phyloP scores from a whole-genome alignment of 2,113 vertebrate species.

The Larimichthys polyactis region DNA sequence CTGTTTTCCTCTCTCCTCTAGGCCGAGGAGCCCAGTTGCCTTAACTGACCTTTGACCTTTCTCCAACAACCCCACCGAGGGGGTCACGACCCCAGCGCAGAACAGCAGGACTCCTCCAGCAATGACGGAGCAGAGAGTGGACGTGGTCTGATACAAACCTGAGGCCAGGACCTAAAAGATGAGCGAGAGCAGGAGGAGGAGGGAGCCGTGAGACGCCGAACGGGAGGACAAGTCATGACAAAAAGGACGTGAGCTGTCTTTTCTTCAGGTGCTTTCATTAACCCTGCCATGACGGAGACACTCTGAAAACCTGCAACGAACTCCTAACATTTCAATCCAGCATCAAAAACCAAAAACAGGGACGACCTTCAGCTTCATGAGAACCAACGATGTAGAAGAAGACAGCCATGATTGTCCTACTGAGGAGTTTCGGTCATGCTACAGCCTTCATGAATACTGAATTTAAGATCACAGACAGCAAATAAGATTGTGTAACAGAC shows the following conservation, averaged over 20 bases:
- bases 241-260: slow-evolving; percentile 13
- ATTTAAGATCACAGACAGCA: slow-evolving; percentile 31
- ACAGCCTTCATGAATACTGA: not conserved
- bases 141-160: not conserved
- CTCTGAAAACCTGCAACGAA: not conserved
- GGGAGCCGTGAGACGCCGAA: slow-evolving; percentile 13
- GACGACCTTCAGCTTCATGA: not conserved
- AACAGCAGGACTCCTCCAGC: not conserved
- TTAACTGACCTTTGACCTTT: slow-evolving; percentile 30
- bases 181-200: slow-evolving; percentile 44
- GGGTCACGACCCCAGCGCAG: not conserved
- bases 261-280: not conserved
- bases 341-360: slow-evolving; percentile 7
- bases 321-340: not conserved
- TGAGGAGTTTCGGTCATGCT: not conserved
- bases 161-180: slow-evolving; percentile 14
- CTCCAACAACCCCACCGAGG: not conserved
- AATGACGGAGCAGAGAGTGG: not conserved
- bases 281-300: not conserved
- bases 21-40: slow-evolving; percentile 27
- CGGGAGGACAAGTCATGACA: slow-evolving; percentile 2
- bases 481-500: slow-evolving; percentile 34
- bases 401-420: slow-evolving; percentile 49
- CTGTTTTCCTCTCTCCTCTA: not conserved
- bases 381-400: slow-evolving; percentile 35